Evolutionary conservation across 1,140 invertebrate species (phyloP).

Genomic region (Meteorus sp.): DNA sequence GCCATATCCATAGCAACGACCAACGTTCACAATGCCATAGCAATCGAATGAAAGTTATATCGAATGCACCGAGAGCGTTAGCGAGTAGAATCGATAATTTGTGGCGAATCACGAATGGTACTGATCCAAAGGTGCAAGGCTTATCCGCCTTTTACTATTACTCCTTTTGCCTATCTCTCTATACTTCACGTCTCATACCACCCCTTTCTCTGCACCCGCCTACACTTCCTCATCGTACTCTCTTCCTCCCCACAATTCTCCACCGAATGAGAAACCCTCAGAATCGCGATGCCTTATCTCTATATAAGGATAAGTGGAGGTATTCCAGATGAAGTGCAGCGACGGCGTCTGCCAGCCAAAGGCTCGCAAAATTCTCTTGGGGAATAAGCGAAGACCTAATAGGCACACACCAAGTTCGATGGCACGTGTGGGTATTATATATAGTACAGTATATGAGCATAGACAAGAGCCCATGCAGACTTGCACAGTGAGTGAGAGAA

Average conservation of each 20-base stretch:
- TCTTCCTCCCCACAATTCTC: neutral
- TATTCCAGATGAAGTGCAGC: conserved; percentile 37
- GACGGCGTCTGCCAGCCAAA: conserved; percentile 27
- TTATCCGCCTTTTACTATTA: neutral
- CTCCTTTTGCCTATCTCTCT: neutral
- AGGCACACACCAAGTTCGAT: conserved; percentile 19
- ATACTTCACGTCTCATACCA: no score
- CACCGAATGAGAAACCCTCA: conserved; percentile 20
- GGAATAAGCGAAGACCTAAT: conserved; percentile 39
- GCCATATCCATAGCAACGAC: no score
- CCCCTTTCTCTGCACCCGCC: no score
- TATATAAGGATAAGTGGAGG: conserved; percentile 40
- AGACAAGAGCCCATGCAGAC: no score
- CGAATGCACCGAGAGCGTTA: neutral
- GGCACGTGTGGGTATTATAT: conserved; percentile 21
- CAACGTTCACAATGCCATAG: no score
- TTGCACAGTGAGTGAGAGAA: no score
- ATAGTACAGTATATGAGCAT: no score
- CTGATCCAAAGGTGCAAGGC: conserved; percentile 9
- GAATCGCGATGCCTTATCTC: conserved; percentile 50
- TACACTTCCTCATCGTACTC: neutral
- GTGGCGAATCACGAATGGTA: conserved; percentile 8
- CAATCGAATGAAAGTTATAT: no score
- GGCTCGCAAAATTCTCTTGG: conserved; percentile 39
- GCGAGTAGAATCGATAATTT: conserved; percentile 5